Percentiles rank a stretch among this genome's conserved stretches.
Conservation (phyloP, 2,113 vertebrate genomes). For the Cephalopterus ornatus region DNA sequence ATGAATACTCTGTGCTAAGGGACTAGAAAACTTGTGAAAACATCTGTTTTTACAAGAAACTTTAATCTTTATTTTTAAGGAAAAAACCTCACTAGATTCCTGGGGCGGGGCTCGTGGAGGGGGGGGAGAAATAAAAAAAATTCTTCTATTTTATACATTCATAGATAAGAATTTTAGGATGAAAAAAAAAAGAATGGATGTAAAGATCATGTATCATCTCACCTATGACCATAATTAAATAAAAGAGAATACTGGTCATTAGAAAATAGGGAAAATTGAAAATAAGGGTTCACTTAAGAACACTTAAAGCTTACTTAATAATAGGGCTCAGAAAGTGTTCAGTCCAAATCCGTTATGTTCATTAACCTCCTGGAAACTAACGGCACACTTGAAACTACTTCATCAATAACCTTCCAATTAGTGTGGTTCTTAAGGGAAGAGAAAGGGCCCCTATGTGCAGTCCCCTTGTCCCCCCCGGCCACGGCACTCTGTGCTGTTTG, state of each 20-base stretch:
- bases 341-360: slow-evolving; percentile 28
- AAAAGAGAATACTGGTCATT: slow-evolving; percentile 35
- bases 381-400: slow-evolving; percentile 33
- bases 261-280: slow-evolving; percentile 49
- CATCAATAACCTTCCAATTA: slow-evolving; percentile 38
- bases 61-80: not conserved
- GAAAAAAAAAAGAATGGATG: not conserved
- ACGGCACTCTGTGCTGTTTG: not conserved
- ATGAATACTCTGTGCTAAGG: not conserved
- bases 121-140: no score
- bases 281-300: not conserved
- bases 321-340: slow-evolving; percentile 46
- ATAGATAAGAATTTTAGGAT: slow-evolving; percentile 15
- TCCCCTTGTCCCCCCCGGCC: not conserved
- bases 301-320: slow-evolving; percentile 68
- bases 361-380: slow-evolving; percentile 49
- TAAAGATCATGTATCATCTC: slow-evolving; percentile 27
- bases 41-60: not conserved
- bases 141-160: slow-evolving; percentile 19
- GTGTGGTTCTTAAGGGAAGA: slow-evolving; percentile 5
- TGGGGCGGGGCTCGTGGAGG: fast-evolving
- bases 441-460: not conserved
- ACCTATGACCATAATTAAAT: slow-evolving; percentile 37
- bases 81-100: not conserved
- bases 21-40: not conserved